Conservation (phyloP, 2,113 vertebrate genomes). For the Neolamprologus tretocephalus region DNA sequence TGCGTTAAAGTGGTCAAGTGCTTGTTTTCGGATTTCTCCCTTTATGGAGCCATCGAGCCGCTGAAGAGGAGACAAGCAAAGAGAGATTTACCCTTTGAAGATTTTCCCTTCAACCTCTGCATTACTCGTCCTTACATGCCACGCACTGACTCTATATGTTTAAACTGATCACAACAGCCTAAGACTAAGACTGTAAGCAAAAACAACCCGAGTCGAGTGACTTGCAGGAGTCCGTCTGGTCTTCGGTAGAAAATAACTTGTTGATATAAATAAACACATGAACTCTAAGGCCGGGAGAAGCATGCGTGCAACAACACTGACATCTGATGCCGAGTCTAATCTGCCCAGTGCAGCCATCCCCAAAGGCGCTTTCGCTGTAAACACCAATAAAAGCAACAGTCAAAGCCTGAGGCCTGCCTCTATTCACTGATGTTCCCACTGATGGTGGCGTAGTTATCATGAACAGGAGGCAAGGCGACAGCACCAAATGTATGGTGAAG, state of each 20-base stretch:
- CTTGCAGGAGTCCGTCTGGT: constrained; percentile 10
- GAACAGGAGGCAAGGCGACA: neutral
- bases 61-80: constrained; percentile 68
- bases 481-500: neutral
- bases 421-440: neutral
- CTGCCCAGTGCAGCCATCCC: neutral
- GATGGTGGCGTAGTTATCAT: neutral
- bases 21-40: constrained; percentile 97
- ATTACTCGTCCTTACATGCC: neutral
- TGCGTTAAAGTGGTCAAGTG: constrained; percentile 97
- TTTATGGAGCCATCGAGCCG: constrained; percentile 96
- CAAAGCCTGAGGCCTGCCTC: neutral
- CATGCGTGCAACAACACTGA: constrained; percentile 48
- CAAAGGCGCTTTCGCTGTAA: neutral
- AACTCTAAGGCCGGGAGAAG: constrained; percentile 13
- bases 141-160: neutral
- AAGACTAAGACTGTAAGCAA: neutral
- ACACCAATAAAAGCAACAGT: neutral
- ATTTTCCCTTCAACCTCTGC: neutral
- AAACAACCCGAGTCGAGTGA: neutral
- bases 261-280: constrained; percentile 80
- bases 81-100: neutral
- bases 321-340: constrained; percentile 35
- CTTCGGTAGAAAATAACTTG: constrained; percentile 65
- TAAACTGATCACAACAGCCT: neutral